These are phyloP conservation scores for Girardinus metallicus DNA, from an alignment of 2,797 vertebrate genomes.

Conservation along the genomic window DNA sequence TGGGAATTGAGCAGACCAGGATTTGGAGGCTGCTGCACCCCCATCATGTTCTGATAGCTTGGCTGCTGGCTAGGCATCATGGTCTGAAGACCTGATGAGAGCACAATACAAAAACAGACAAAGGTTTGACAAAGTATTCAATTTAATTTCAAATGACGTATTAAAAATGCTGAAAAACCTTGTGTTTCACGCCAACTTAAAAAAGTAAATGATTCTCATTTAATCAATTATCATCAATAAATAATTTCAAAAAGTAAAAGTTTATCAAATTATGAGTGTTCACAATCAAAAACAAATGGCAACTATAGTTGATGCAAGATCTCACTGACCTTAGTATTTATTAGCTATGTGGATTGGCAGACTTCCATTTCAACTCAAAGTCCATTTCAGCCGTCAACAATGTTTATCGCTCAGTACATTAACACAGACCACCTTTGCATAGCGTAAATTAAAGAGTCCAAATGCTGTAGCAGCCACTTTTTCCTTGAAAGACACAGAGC, in stretches of 20 bases:
- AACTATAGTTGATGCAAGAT: slow-evolving; percentile 15
- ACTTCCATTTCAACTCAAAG: slow-evolving; percentile 32
- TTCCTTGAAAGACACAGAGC: slow-evolving; percentile 24
- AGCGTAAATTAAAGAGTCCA: slow-evolving; percentile 22
- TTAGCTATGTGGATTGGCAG: slow-evolving; percentile 40
- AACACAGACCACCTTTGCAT: slow-evolving; percentile 37
- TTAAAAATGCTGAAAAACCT: not conserved
- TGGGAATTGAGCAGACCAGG: slow-evolving; percentile 89
- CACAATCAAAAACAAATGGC: slow-evolving; percentile 4
- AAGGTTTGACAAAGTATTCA: not conserved
- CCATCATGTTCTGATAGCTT: slow-evolving; percentile 92
- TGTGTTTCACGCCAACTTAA: not conserved
- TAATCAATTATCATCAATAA: not conserved
- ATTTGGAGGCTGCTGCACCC: slow-evolving; percentile 93
- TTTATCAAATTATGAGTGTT: slow-evolving; percentile 11
- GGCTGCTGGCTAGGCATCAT: slow-evolving; percentile 96
- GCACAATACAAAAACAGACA: not conserved
- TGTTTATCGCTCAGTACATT: slow-evolving; percentile 43
- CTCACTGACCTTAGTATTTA: slow-evolving; percentile 13
- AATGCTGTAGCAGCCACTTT: slow-evolving; percentile 20
- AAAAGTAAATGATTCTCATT: not conserved
- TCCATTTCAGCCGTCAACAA: slow-evolving; percentile 49
- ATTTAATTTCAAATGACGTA: not conserved
- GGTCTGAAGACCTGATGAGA: slow-evolving; percentile 86
- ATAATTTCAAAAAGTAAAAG: not conserved